Percentiles rank a stretch among this genome's conserved stretches.
Evolutionary conservation across 2,113 vertebrate species (phyloP).

Genomic region (Clarias magur): DNA sequence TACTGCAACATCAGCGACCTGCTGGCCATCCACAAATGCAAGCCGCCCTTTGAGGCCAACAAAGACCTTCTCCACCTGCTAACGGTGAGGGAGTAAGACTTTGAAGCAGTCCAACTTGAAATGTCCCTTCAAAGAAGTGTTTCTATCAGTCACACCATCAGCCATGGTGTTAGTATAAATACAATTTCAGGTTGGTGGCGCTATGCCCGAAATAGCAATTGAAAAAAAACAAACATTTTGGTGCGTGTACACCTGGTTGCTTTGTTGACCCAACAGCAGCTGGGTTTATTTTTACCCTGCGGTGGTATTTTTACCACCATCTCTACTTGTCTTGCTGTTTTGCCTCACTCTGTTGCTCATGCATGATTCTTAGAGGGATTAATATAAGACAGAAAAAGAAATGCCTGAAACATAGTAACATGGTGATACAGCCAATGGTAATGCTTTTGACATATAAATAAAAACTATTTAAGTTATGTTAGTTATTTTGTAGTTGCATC

Average conservation of each 20-base stretch:
- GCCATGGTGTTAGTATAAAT: slow-evolving; percentile 25
- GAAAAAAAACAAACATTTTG: slow-evolving; percentile 16
- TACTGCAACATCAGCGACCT: slow-evolving; percentile 86
- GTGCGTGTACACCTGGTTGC: background rate
- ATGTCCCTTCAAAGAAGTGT: slow-evolving; percentile 32
- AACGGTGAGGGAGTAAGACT: slow-evolving; percentile 68
- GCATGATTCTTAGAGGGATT: slow-evolving; percentile 27
- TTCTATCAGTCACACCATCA: slow-evolving; percentile 38
- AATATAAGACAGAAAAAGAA: background rate
- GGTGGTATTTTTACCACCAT: slow-evolving; percentile 10
- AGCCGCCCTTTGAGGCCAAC: slow-evolving; percentile 79
- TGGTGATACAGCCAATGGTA: background rate
- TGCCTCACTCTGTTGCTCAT: slow-evolving; percentile 17
- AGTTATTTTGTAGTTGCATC: background rate
- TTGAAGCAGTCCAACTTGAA: background rate
- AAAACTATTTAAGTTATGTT: background rate
- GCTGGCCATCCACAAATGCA: slow-evolving; percentile 73
- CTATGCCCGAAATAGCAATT: slow-evolving; percentile 7
- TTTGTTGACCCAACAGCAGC: background rate
- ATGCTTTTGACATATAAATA: background rate
- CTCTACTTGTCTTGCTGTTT: background rate
- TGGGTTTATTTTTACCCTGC: slow-evolving; percentile 24
- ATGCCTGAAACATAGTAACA: background rate
- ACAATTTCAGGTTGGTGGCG: background rate
- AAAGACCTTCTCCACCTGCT: slow-evolving; percentile 88